A percentile compares a stretch with the other conserved stretches of the same genome.
These are phyloP conservation scores for Branchellion lobata DNA, from an alignment of 2,888 invertebrate genomes.

Conservation along the genomic window DNA sequence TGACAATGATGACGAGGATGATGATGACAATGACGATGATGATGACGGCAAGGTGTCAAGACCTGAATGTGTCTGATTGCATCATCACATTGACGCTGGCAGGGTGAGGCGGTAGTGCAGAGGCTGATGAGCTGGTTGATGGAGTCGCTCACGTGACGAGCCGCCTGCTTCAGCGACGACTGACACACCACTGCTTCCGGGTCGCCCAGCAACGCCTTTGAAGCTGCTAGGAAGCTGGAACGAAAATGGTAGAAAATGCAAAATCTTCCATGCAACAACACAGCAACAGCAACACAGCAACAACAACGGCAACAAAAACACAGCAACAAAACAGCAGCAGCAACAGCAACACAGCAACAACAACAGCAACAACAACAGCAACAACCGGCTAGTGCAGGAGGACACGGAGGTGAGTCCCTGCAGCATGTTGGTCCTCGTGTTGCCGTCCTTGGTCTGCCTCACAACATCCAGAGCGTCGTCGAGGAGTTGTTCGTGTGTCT, in stretches of 20 bases:
- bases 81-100: slow-evolving; percentile 93
- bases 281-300: no score
- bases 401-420: slow-evolving; percentile 83
- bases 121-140: slow-evolving; percentile 86
- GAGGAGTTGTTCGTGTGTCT: slow-evolving; percentile 76
- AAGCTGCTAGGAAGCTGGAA: slow-evolving; percentile 80
- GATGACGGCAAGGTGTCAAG: not conserved
- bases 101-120: slow-evolving; percentile 81
- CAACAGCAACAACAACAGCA: no score
- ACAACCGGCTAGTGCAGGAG: slow-evolving; percentile 64
- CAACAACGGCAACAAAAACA: no score
- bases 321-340: no score
- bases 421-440: slow-evolving; percentile 78
- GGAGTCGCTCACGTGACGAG: slow-evolving; percentile 84
- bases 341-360: no score
- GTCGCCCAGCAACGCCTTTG: slow-evolving; percentile 86
- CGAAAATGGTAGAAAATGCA: slow-evolving; percentile 65
- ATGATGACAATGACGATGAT: slow-evolving; percentile 5
- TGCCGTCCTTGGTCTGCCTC: slow-evolving; percentile 67
- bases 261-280: not conserved
- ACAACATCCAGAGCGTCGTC: slow-evolving; percentile 62
- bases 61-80: slow-evolving; percentile 84
- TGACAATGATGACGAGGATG: not conserved
- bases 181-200: slow-evolving; percentile 84
- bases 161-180: slow-evolving; percentile 83